Evolutionary conservation across 2,797 vertebrate genomes (phyloP), one percentile per base, ranked within the genome.

Genomic region (Enteromius paludinosus): DNA sequence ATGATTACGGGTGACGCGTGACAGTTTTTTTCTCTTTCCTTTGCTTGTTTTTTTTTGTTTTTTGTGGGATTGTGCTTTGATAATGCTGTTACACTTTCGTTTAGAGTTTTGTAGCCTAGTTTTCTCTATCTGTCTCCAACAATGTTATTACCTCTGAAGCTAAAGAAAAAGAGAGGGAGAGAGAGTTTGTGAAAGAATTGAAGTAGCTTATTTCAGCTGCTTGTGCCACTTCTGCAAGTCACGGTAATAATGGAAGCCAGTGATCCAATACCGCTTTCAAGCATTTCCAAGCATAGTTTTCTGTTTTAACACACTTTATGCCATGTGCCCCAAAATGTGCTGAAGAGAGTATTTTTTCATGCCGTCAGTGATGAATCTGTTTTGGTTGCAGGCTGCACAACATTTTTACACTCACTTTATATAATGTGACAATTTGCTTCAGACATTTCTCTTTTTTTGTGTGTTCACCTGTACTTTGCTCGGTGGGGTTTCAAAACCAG

Each of bases 1-100:
- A 93, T 90, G 92, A 95, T 96, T 95, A 94, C 93, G 95, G 92
- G 95, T 91, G 90, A 93, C 88, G 90, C 89, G 90, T 95, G 94
- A 94, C 94, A 93, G 92, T 86, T 91, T 75, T 87, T 92, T 93
- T 80, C n/a, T 92, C 20, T 11, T 65, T 81, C 78, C 68, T 43
- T 35, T 89, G 85, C 93, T 95, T 95, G 94, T 94, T 95, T 95
- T 92, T 92, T 91, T 93, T 88, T 30, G 1, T 88, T 88, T 47
- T 14, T 14, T 86, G 90, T 87, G 90, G 71, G 83, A 88, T 87
- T 87, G 92, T 80, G 3, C 90, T 83, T 87, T 90, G 86, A 89
- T 93, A 85, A 89, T 90, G 81, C 91, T 86, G 59, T 87, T 90
- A 20, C 85, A 43, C 91, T 93, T 92, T 91, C 86, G 88, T 85